Conservation (phyloP, 2,113 vertebrate species). For the Amphiprion ocellaris region DNA sequence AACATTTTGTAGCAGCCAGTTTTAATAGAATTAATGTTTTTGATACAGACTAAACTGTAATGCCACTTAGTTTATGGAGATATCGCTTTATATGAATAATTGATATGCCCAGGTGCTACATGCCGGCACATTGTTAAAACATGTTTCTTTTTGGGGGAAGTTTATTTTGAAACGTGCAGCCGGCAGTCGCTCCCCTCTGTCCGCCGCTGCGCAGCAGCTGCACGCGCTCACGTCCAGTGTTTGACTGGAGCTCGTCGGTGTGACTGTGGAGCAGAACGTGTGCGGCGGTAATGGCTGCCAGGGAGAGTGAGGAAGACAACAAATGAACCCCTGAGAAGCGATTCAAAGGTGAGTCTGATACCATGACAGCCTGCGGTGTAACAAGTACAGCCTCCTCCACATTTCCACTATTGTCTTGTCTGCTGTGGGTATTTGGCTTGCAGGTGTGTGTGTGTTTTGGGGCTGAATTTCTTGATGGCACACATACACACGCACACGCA, state of each 20-base stretch:
- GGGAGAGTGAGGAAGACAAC: conserved; percentile 73
- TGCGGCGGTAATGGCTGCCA: conserved; percentile 82
- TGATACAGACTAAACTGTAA: no score
- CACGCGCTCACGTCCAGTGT: conserved; percentile 30
- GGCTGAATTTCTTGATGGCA: conserved; percentile 36
- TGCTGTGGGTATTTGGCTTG: conserved; percentile 21
- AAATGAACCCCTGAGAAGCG: conserved; percentile 68
- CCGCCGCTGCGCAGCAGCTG: conserved; percentile 26
- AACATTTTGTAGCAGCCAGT: no score
- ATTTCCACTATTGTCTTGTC: conserved; percentile 30
- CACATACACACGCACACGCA: conserved; percentile 19
- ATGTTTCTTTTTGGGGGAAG: no score
- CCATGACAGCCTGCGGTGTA: not conserved
- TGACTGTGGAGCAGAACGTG: conserved; percentile 64
- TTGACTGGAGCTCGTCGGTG: conserved; percentile 54
- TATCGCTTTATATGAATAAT: no score
- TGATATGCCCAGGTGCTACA: no score
- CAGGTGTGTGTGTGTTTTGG: conserved; percentile 54
- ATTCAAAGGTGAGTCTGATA: conserved; percentile 57
- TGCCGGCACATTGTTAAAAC: no score
- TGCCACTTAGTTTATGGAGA: no score
- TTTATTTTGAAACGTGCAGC: conserved; percentile 54
- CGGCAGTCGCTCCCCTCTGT: conserved; percentile 24
- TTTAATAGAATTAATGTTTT: no score
- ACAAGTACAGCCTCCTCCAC: not conserved